These are phyloP conservation scores for Calameuta pallipes DNA, from an alignment of 2,888 invertebrate genomes.

Conservation along the genomic window DNA sequence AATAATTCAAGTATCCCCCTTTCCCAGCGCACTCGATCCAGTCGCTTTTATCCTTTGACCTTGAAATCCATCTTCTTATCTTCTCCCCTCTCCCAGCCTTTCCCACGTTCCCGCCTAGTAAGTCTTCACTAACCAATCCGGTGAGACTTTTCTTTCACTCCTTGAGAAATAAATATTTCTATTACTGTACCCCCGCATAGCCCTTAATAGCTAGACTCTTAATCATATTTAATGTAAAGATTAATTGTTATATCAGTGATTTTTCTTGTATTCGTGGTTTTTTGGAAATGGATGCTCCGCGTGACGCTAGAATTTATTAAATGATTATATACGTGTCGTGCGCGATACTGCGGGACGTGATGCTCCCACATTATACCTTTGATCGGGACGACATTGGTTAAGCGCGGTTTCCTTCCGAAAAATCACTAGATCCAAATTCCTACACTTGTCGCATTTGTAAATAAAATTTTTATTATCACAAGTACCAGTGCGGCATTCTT, in stretches of 20 bases:
- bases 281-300: conserved; percentile 41
- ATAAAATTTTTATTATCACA: conserved; percentile 66
- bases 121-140: conserved; percentile 24
- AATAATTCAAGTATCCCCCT: conserved; percentile 37
- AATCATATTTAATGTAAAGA: conserved; percentile 61
- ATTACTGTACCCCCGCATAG: conserved; percentile 58
- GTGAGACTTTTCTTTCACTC: conserved; percentile 18
- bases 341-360: background rate
- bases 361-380: background rate
- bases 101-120: conserved; percentile 25
- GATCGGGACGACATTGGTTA: background rate
- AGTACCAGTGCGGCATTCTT: conserved; percentile 23
- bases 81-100: background rate
- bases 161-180: conserved; percentile 53
- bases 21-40: conserved; percentile 8
- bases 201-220: conserved; percentile 49
- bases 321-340: background rate
- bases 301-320: background rate
- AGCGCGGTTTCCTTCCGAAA: conserved; percentile 53
- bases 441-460: conserved; percentile 65
- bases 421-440: conserved; percentile 59
- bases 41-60: too few species aligned
- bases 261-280: conserved; percentile 53
- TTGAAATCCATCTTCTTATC: conserved; percentile 1
- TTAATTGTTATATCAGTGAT: conserved; percentile 58